These are phyloP conservation scores for Ramphastos sulfuratus DNA, from an alignment of 2,113 vertebrate genomes.

Conservation along the genomic window DNA sequence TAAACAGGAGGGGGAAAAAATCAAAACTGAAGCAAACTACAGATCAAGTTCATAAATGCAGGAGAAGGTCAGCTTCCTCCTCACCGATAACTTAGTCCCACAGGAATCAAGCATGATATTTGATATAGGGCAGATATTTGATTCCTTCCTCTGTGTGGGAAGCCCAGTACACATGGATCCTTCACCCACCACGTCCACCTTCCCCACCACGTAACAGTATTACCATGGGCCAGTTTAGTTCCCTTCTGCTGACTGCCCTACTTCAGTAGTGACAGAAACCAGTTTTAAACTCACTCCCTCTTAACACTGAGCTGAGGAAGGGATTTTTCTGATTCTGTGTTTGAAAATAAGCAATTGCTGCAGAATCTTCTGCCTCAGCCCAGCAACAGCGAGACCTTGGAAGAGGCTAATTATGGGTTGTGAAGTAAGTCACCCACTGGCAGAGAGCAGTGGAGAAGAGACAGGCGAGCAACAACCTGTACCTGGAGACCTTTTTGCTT, in stretches of 20 bases:
- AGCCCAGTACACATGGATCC: not conserved
- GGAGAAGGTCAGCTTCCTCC: slow-evolving; percentile 58
- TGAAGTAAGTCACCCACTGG: not conserved
- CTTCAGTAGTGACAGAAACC: not conserved
- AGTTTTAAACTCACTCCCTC: not conserved
- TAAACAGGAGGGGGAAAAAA: not conserved
- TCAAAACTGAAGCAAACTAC: not conserved
- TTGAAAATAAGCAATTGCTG: not conserved
- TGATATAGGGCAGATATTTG: slow-evolving; percentile 36
- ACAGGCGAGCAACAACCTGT: not conserved
- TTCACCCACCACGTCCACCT: not conserved
- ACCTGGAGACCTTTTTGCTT: slow-evolving; percentile 3
- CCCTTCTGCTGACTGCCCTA: not conserved
- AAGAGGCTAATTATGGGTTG: not conserved
- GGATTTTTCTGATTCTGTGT: not conserved
- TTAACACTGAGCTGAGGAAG: not conserved
- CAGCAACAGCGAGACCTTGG: not conserved
- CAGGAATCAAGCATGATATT: not conserved
- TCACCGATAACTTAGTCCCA: not conserved
- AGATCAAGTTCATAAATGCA: slow-evolving; percentile 36
- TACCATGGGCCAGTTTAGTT: accelerated
- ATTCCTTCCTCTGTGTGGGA: slow-evolving; percentile 21
- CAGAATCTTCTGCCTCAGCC: slow-evolving; percentile 2
- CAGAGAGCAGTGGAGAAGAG: not conserved
- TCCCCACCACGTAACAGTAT: accelerated